Evolutionary conservation across 2,797 vertebrate genomes (phyloP).

Genomic region (Triplophysa bombifrons): DNA sequence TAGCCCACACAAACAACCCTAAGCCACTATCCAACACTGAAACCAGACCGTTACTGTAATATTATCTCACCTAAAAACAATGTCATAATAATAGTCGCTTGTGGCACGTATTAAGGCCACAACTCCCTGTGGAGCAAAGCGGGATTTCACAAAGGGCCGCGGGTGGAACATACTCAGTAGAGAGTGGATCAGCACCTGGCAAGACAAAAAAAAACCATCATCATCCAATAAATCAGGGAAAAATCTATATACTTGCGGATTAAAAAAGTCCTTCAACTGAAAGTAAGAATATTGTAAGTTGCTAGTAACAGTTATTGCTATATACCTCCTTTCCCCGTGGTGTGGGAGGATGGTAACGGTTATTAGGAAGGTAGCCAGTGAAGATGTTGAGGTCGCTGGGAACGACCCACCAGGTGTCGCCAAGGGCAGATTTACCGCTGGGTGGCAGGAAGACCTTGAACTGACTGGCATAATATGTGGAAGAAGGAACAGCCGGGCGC

Average conservation of each 20-base stretch:
- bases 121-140: constrained; percentile 92
- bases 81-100: constrained; percentile 90
- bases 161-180: constrained; percentile 96
- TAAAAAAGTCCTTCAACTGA: too few species aligned
- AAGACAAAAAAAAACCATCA: neutral
- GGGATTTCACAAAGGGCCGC: constrained; percentile 89
- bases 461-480: constrained; percentile 79
- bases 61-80: constrained; percentile 86
- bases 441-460: constrained; percentile 91
- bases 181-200: constrained; percentile 87
- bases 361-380: constrained; percentile 94
- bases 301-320: neutral
- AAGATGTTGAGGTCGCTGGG: constrained; percentile 95
- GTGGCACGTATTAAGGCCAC: constrained; percentile 90
- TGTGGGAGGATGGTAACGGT: constrained; percentile 89
- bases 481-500: constrained; percentile 74
- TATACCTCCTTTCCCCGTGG: constrained; percentile 95
- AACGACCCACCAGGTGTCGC: constrained; percentile 94
- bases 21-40: neutral
- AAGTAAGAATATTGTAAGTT: neutral
- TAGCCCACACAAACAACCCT: neutral
- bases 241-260: too few species aligned
- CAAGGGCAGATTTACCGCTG: constrained; percentile 81
- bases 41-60: neutral
- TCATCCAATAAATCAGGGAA: neutral